phyloP scores from a whole-genome alignment of 2,888 invertebrate genomes.

The Lithophane ornitopus region DNA sequence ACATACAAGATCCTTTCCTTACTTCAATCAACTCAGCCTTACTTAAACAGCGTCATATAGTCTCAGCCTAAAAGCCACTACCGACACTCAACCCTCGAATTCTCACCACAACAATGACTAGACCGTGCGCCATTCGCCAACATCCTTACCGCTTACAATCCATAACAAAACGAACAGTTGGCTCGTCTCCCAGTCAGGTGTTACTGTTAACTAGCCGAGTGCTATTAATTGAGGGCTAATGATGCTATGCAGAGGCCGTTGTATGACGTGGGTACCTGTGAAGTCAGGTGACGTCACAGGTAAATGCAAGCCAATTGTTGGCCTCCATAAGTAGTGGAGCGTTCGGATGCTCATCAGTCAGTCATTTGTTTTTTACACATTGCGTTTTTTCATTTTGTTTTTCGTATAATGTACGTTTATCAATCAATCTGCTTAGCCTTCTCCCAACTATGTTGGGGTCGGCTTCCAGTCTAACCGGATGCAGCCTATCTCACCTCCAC shows the following conservation, averaged over 20 bases:
- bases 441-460: no score
- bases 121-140: conserved; percentile 10
- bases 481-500: no score
- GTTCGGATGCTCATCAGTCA: background rate
- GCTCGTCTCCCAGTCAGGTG: conserved; percentile 48
- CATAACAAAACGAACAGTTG: conserved; percentile 39
- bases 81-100: background rate
- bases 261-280: conserved; percentile 12
- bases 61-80: background rate
- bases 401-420: background rate
- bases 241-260: conserved; percentile 14
- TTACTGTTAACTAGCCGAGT: conserved; percentile 21
- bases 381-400: no score
- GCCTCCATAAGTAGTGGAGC: no score
- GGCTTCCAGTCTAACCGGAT: no score
- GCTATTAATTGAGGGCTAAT: conserved; percentile 45
- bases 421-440: no score
- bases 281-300: conserved; percentile 15
- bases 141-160: conserved; percentile 23
- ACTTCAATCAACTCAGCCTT: no score
- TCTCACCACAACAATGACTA: conserved; percentile 33
- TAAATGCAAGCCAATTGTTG: background rate
- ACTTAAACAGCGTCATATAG: background rate
- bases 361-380: background rate
- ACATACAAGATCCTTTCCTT: background rate